Conservation (phyloP, 23 tunicate species). For the Halocynthia aurantium region DNA sequence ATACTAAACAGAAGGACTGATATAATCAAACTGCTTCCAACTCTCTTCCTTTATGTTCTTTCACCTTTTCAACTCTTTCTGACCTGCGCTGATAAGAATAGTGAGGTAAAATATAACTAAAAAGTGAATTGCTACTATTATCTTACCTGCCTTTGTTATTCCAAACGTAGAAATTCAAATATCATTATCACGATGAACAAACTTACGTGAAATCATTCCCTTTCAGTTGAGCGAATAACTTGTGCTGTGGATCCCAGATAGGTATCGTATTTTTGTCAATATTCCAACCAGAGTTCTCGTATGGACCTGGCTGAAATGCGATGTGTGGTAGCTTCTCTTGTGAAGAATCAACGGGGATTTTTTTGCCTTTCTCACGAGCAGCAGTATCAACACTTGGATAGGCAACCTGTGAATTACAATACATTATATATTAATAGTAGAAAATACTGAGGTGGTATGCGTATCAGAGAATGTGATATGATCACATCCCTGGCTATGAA, state of each 20-base stretch:
- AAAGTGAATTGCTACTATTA: too few species aligned
- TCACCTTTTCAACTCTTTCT: too few species aligned
- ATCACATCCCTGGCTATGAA: neutral
- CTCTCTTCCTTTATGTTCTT: too few species aligned
- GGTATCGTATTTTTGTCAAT: conserved; percentile 62
- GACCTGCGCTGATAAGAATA: too few species aligned
- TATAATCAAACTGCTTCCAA: too few species aligned
- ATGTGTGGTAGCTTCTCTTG: conserved; percentile 18
- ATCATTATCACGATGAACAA: neutral
- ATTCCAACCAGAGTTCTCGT: conserved; percentile 43
- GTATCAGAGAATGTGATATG: neutral
- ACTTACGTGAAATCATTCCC: conserved; percentile 77
- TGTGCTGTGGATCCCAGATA: conserved; percentile 50
- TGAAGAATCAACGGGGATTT: conserved; percentile 52
- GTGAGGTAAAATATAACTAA: too few species aligned
- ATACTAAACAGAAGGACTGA: too few species aligned
- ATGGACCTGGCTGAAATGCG: conserved; percentile 68
- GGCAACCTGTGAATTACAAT: conserved; percentile 19
- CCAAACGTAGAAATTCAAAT: neutral
- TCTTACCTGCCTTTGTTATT: too few species aligned
- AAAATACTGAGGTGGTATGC: too few species aligned
- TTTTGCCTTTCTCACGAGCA: conserved; percentile 34
- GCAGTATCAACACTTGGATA: conserved; percentile 69
- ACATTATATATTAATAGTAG: too few species aligned
- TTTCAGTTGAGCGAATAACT: conserved; percentile 29